Conservation (phyloP, 1,140 invertebrate species). For the Panagrolaimus sp. region DNA sequence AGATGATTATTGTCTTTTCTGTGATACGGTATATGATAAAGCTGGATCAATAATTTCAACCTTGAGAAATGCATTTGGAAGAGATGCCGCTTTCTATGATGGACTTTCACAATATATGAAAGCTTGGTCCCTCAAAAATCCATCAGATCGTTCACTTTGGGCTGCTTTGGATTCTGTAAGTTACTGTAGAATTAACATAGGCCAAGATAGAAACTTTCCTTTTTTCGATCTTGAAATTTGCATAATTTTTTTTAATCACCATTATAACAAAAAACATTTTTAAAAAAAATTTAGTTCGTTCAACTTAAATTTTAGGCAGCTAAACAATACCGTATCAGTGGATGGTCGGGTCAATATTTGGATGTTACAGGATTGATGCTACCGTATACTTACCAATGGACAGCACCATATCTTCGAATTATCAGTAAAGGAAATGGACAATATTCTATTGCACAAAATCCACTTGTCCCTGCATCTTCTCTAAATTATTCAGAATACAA, state of each 20-base stretch:
- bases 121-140: neutral
- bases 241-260: too few species aligned
- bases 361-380: neutral
- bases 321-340: neutral
- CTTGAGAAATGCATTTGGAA: neutral
- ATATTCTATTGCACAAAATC: neutral
- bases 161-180: conserved; percentile 8
- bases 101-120: neutral
- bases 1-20: neutral
- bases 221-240: too few species aligned
- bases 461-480: neutral
- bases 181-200: neutral
- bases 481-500: neutral
- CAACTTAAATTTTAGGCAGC: neutral
- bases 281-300: neutral
- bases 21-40: conserved; percentile 1
- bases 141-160: neutral
- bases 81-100: neutral
- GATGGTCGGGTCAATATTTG: neutral
- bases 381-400: neutral
- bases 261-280: too few species aligned
- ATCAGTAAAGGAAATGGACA: neutral
- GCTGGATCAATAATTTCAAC: neutral
- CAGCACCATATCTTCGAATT: neutral
- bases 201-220: too few species aligned